Conservation (phyloP, 2,797 vertebrate genomes). For the Stomatorhinus walkeri region DNA sequence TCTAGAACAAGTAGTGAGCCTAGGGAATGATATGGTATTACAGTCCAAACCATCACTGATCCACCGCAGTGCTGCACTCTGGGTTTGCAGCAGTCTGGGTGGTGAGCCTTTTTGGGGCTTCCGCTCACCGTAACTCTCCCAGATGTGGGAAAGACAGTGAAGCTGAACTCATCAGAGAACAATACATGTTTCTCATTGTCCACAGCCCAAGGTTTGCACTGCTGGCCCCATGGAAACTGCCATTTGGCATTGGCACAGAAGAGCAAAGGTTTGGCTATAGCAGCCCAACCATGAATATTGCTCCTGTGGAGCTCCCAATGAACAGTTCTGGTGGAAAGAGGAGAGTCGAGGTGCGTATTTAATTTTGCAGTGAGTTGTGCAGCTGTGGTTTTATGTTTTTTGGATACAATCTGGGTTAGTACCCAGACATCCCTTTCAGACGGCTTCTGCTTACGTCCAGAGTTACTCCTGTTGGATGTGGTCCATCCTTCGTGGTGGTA, state of each 20-base stretch:
- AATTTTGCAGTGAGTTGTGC: not conserved
- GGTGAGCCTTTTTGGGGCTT: not conserved
- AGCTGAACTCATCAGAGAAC: not conserved
- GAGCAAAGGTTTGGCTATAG: not conserved
- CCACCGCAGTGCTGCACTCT: not conserved
- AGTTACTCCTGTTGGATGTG: not conserved
- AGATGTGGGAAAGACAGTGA: not conserved
- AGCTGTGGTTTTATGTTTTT: not conserved
- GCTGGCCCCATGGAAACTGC: not conserved
- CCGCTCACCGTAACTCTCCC: not conserved
- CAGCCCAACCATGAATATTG: not conserved
- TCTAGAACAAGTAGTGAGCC: not conserved
- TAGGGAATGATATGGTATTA: not conserved
- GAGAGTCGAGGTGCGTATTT: not conserved
- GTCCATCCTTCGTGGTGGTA: not conserved
- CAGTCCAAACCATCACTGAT: not conserved
- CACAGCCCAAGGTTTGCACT: not conserved
- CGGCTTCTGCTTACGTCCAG: not conserved
- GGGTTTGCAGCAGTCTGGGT: not conserved
- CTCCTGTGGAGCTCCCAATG: not conserved
- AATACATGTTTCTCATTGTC: not conserved
- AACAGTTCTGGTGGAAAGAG: not conserved
- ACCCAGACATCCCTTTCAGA: not conserved
- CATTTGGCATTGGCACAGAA: not conserved
- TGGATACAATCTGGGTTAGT: not conserved